Base-by-base conservation (phyloP, 2,113 vertebrate species). In the Otis tarda region DNA sequence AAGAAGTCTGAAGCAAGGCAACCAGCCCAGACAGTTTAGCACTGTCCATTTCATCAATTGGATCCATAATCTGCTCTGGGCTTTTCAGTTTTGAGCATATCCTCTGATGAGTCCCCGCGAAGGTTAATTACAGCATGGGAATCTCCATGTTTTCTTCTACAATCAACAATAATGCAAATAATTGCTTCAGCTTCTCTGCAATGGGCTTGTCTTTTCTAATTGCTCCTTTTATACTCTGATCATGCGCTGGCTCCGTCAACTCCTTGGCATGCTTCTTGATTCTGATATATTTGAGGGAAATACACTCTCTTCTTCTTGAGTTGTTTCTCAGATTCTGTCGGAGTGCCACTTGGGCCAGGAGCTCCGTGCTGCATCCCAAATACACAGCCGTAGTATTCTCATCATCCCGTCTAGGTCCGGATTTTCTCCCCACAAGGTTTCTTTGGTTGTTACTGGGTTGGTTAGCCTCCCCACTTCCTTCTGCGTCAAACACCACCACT, bases 361-460 rank as follows among this genome's bases (percentile, higher is more conserved):
- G 53, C 55, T 49, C 68, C 8, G n/a, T 6, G 83, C 33, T 4
- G 30, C 24, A 12, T 2, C 30, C 14, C 24, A 7, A 1, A 18
- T 1, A 7, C 30, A 41, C 17, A 30, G 60, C 41, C 0, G 6
- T 41, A 13, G 47, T 7, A 4, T 23, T 17, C 30, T 33, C 24
- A 0, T 5, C 6, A 1, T 25, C 35, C 41, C 7, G 0, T 5
- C 61, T 19, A 4, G 8, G 10, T 20, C 43, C 0, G 1, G 57
- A 24, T 41, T n/a, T 55, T 43, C 55, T 35, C 18, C 6, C 88
- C 60, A 7, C 6, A 4, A 30, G 30, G 19, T 35, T 61, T n/a
- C 24, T 39, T 55, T 11, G 24, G 0, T 52, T 79, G 71, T 43
- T 35, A 8, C 67, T 5, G 28, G 71, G 52, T 45, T 8, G 33